Base-by-base conservation (phyloP, 2,113 vertebrate genomes). In the Peromyscus polionotus region DNA sequence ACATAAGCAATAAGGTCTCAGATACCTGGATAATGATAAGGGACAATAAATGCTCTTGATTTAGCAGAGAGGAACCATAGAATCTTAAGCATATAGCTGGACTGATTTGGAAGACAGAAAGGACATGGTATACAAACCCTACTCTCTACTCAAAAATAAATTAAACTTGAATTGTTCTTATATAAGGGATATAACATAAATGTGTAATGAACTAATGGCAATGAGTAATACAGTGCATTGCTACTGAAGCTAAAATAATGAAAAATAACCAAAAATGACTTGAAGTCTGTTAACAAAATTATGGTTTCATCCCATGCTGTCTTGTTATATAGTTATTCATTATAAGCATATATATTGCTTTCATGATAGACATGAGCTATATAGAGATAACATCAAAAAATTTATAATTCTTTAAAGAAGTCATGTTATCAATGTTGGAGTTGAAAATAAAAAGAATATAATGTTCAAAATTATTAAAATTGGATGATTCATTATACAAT, bases 351-450 rank as follows among this genome's bases (percentile, higher is more conserved):
- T 51, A 3, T 89, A 90, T 36, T 92, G 11, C 3, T 61, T 91
- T 77, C 51, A 90, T 73, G 16, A 67, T 24, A 83, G 17, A 6
- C 45, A 86, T 73, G 8, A 87, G 61, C 75, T 95, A 48, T 19
- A 91, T n/a, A 88, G 3, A 89, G 0, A 72, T 63, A 31, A 7
- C 1, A 57, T 4, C 8, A 87, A 90, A n/a, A 61, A 67, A 88
- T 65, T 16, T 95, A 36, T 76, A 75, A 88, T 87, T 88, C 85
- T 48, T 95, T 96, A 73, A 68, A 67, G 16, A 90, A 85, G 88
- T 91, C n/a, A 59, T 88, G 14, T 20, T 65, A 76, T 85, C 67
- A 94, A 91, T 76, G 8, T 63, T 86, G 5, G 31, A 83, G 4
- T 70, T 91, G 61, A 95, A 93, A 75, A 77, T 54, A 16, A 93